These are phyloP conservation scores for Sylvilagus floridanus DNA, from an alignment of 2,797 vertebrate genomes.

Conservation along the genomic window DNA sequence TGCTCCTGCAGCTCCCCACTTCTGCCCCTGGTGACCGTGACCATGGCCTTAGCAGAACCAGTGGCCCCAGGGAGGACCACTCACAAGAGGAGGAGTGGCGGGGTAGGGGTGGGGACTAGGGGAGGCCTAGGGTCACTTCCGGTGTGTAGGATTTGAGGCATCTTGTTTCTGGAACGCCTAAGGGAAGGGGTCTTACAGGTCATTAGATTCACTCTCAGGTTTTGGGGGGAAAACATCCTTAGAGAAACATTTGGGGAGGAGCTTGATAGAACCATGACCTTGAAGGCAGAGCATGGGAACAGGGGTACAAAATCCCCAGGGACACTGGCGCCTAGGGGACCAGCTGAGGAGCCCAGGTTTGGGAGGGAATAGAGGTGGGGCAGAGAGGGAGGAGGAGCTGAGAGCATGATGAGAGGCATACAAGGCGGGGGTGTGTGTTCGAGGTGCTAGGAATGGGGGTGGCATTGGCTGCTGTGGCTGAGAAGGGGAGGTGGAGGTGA, in stretches of 20 bases:
- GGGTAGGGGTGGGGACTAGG: too few species aligned
- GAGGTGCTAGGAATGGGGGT: neutral
- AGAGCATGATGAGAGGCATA: neutral
- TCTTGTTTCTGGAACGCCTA: neutral
- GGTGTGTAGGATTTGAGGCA: accelerated
- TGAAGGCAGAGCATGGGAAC: neutral
- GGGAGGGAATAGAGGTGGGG: neutral
- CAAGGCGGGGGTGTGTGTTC: too few species aligned
- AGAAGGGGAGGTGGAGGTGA: neutral
- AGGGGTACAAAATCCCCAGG: neutral
- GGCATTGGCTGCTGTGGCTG: neutral
- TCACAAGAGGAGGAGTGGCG: neutral
- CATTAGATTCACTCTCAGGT: neutral
- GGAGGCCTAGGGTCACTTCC: accelerated
- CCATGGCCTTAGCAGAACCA: neutral
- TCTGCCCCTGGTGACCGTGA: neutral
- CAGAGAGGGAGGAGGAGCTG: too few species aligned
- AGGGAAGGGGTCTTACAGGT: neutral
- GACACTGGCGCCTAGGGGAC: neutral
- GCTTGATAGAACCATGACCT: neutral
- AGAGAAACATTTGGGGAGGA: neutral
- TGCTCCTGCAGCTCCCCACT: neutral
- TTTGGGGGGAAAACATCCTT: neutral
- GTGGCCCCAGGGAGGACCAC: too few species aligned
- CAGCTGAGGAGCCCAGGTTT: too few species aligned